Evolutionary conservation across 2,888 invertebrate genomes (phyloP).

Genomic region (Horisme vitalbata): DNA sequence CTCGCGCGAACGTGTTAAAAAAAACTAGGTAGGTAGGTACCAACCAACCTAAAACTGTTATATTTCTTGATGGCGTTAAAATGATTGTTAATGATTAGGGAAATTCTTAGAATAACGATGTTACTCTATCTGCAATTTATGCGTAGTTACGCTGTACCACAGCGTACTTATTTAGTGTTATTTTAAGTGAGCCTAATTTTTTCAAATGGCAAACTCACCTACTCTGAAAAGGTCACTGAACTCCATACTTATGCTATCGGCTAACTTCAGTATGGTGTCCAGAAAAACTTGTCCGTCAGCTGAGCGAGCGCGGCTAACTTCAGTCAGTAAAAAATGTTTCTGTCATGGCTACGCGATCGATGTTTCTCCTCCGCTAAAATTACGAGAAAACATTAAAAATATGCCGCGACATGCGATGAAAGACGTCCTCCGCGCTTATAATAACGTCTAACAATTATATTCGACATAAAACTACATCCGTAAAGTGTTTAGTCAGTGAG

Average conservation of each 20-base stretch:
- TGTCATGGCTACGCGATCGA: slow-evolving; percentile 81
- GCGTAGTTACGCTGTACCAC: too few relatives aligned
- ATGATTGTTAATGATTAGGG: too few relatives aligned
- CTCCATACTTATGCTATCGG: slow-evolving; percentile 40
- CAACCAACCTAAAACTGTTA: too few relatives aligned
- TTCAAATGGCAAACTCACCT: slow-evolving; percentile 27
- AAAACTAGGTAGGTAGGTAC: too few relatives aligned
- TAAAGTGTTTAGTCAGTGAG: slow-evolving; percentile 71
- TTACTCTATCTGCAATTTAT: too few relatives aligned
- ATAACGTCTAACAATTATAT: slow-evolving; percentile 57
- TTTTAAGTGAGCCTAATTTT: too few relatives aligned
- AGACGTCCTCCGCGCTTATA: slow-evolving; percentile 45
- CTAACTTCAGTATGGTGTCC: slow-evolving; percentile 59
- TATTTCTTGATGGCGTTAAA: too few relatives aligned
- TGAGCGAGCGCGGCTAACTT: slow-evolving; percentile 69
- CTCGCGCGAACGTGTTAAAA: too few relatives aligned
- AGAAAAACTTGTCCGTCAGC: slow-evolving; percentile 72
- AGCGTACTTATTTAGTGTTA: too few relatives aligned
- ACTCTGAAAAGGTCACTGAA: slow-evolving; percentile 57
- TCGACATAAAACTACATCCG: slow-evolving; percentile 48
- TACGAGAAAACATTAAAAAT: slow-evolving; percentile 73
- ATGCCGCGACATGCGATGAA: slow-evolving; percentile 61
- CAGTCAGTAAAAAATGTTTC: slow-evolving; percentile 68
- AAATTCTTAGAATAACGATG: too few relatives aligned
- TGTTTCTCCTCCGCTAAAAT: slow-evolving; percentile 65